A percentile compares a stretch with the other conserved stretches of the same genome.
Conservation (phyloP, 2,113 vertebrate species). For the Cololabis saira region DNA sequence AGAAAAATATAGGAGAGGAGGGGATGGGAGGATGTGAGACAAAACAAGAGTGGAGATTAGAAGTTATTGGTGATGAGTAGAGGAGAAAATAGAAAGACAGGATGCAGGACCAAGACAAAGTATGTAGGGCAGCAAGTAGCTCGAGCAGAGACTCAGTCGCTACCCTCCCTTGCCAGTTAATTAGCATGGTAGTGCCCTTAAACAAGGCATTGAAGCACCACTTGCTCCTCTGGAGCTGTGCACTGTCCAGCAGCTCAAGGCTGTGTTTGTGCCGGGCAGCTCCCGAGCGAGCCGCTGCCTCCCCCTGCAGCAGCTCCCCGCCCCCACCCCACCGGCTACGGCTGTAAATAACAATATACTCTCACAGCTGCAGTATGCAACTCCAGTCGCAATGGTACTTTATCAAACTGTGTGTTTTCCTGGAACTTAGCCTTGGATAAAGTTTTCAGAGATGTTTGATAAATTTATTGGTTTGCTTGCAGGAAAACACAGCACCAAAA, state of each 20-base stretch:
- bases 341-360: conserved; percentile 44
- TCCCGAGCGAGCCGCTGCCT: conserved; percentile 26
- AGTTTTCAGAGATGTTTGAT: conserved; percentile 4
- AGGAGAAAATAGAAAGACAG: conserved; percentile 9
- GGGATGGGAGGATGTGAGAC: not conserved
- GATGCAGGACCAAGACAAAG: not conserved
- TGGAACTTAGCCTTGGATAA: conserved; percentile 13
- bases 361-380: conserved; percentile 27
- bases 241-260: conserved; percentile 49
- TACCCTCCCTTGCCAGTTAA: conserved; percentile 16
- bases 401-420: conserved; percentile 15
- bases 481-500: not conserved
- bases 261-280: conserved; percentile 31
- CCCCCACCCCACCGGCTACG: not conserved
- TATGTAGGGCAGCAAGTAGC: conserved; percentile 4
- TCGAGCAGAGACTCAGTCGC: not conserved
- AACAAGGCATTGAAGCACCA: conserved; percentile 37
- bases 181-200: conserved; percentile 37
- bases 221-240: conserved; percentile 16
- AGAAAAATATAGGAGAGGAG: not conserved
- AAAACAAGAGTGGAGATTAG: not conserved
- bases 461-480: not conserved
- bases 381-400: conserved; percentile 21
- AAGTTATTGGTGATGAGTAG: conserved; percentile 13
- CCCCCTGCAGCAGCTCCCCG: conserved; percentile 23